Percentiles rank a stretch among this genome's conserved stretches.
phyloP scores from a whole-genome alignment of 1,140 invertebrate species.

The Armadillidium nasatum region DNA sequence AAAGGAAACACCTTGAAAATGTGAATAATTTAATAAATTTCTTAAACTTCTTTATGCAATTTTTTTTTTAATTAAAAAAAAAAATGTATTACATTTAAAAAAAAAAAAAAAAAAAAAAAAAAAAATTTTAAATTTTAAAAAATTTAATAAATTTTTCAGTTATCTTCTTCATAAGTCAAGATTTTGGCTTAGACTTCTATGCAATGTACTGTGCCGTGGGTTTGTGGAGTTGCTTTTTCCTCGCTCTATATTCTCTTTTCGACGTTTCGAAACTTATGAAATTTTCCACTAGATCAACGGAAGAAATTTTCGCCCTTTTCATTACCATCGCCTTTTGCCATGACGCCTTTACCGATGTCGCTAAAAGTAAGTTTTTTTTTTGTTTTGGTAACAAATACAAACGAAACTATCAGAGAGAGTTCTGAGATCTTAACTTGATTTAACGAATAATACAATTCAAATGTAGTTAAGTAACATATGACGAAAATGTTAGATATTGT shows the following conservation, averaged over 20 bases:
- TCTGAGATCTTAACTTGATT: no score
- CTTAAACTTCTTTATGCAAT: no score
- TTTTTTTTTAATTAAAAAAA: no score
- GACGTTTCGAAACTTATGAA: constrained; percentile 62
- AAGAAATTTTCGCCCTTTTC: constrained; percentile 65
- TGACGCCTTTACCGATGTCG: constrained; percentile 55
- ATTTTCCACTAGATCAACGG: constrained; percentile 62
- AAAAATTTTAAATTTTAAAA: no score
- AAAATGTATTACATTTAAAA: no score
- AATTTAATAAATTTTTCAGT: constrained; percentile 50
- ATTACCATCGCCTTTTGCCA: constrained; percentile 63
- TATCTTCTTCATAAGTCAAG: constrained; percentile 58
- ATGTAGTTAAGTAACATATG: no score
- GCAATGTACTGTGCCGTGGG: constrained; percentile 63
- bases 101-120: no score
- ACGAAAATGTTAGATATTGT: no score
- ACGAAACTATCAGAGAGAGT: no score
- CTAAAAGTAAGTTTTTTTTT: constrained; percentile 40
- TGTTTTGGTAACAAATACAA: not conserved
- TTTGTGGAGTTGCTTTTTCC: constrained; percentile 61
- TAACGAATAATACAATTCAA: no score
- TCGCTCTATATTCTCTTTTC: constrained; percentile 59
- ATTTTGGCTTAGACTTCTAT: constrained; percentile 59
- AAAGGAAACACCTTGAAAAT: no score
- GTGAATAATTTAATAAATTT: no score